Percentiles rank a stretch among this genome's conserved stretches.
phyloP scores from a whole-genome alignment of 1,140 invertebrate species.

The Cyphomyrmex costatus region DNA sequence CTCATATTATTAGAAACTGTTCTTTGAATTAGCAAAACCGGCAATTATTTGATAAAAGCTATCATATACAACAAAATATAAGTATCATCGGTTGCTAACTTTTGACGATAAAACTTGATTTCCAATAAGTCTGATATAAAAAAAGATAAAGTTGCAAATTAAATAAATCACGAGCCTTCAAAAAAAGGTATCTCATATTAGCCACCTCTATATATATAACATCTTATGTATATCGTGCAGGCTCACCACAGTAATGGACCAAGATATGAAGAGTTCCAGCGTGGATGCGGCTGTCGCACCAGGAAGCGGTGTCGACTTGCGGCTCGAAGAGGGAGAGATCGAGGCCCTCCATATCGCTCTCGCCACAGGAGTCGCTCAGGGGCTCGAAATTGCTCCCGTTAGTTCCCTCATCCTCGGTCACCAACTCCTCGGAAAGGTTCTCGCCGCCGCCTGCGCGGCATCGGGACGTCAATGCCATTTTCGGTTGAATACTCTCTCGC shows the following conservation, averaged over 20 bases:
- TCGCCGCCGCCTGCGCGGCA: slow-evolving; percentile 69
- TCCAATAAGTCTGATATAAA: too few relatives aligned
- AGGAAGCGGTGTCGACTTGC: slow-evolving; percentile 85
- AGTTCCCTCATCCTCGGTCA: slow-evolving; percentile 72
- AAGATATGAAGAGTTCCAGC: slow-evolving; percentile 84
- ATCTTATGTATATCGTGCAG: slow-evolving; percentile 30
- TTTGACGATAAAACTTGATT: too few relatives aligned
- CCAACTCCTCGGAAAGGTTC: slow-evolving; percentile 66
- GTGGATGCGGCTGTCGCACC: slow-evolving; percentile 83
- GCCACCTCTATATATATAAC: background rate
- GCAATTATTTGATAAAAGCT: too few relatives aligned
- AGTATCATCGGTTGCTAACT: too few relatives aligned
- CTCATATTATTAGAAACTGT: too few relatives aligned
- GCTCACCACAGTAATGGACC: slow-evolving; percentile 81
- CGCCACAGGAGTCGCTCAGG: slow-evolving; percentile 84
- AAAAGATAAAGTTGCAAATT: too few relatives aligned
- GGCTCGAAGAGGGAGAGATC: slow-evolving; percentile 91
- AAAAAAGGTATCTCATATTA: too few relatives aligned
- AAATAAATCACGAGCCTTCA: too few relatives aligned
- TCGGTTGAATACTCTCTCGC: slow-evolving; percentile 21
- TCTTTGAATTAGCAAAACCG: too few relatives aligned
- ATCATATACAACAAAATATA: too few relatives aligned
- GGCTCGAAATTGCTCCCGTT: slow-evolving; percentile 79
- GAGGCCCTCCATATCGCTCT: slow-evolving; percentile 90
- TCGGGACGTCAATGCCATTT: slow-evolving; percentile 78